Evolutionary conservation across 2,797 vertebrate species (phyloP).

Genomic region (Geotrypetes seraphini): DNA sequence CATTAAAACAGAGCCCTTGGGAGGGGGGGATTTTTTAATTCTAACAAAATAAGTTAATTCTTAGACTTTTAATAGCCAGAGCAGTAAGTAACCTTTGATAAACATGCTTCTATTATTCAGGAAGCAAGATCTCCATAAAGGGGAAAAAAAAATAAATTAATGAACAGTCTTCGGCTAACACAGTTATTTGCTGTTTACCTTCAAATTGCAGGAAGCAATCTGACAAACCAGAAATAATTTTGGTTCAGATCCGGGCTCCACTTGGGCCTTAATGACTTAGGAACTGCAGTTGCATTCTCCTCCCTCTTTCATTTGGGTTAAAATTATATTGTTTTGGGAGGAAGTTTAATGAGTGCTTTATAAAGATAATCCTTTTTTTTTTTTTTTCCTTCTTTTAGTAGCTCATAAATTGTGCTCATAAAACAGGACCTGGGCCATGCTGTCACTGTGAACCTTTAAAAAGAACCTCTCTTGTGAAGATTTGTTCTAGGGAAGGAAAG

Average conservation of each 20-base stretch:
- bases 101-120: neutral
- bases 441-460: no score
- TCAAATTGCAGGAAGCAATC: slow-evolving; percentile 1
- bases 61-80: neutral
- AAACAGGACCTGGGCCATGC: no score
- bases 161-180: neutral
- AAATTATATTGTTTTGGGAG: neutral
- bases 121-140: neutral
- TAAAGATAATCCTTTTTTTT: no score
- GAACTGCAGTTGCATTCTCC: neutral
- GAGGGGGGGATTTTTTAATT: neutral
- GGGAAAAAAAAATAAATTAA: neutral
- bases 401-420: no score
- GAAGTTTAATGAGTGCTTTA: no score
- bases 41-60: neutral
- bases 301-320: neutral
- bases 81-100: neutral
- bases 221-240: slow-evolving; percentile 1
- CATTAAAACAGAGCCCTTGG: slow-evolving; percentile 2
- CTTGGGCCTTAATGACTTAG: neutral
- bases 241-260: neutral
- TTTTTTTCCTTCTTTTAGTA: no score
- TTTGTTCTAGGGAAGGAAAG: no score
- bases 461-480: no score
- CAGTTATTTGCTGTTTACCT: neutral